These are phyloP conservation scores for Porites australiensis DNA, from an alignment of 64 coral and sea anemone species.

Conservation along the genomic window DNA sequence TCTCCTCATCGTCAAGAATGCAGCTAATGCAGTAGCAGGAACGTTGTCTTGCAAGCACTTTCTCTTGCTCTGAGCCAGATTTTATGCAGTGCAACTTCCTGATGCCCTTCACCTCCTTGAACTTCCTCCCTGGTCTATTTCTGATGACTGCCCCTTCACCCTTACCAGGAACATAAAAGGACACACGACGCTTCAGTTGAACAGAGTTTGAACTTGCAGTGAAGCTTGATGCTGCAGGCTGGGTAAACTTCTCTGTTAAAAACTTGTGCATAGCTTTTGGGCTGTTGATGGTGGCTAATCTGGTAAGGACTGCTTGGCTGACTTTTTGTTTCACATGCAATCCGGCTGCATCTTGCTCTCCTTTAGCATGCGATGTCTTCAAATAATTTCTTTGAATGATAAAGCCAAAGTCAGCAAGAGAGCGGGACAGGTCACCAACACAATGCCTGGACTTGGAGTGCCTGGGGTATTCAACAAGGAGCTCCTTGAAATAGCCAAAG, in stretches of 20 bases:
- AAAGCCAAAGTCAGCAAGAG: too few species aligned
- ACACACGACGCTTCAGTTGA: not conserved
- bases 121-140: not conserved
- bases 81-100: conserved; percentile 13
- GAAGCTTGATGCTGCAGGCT: not conserved
- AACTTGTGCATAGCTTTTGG: not conserved
- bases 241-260: not conserved
- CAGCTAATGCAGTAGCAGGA: conserved; percentile 36
- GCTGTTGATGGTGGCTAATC: too few species aligned
- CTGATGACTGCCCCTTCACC: not conserved
- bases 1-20: conserved; percentile 4
- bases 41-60: not conserved
- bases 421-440: too few species aligned
- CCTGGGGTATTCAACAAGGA: too few species aligned
- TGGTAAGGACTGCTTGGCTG: too few species aligned
- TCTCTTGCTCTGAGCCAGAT: conserved; percentile 19
- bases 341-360: too few species aligned
- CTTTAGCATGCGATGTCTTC: too few species aligned
- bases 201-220: not conserved
- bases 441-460: too few species aligned
- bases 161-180: not conserved
- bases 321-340: too few species aligned
- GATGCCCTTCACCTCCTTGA: not conserved
- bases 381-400: too few species aligned
- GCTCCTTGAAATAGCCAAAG: too few species aligned